Conservation (phyloP, 2,888 invertebrate genomes). For the Chymomyza caudatula region DNA sequence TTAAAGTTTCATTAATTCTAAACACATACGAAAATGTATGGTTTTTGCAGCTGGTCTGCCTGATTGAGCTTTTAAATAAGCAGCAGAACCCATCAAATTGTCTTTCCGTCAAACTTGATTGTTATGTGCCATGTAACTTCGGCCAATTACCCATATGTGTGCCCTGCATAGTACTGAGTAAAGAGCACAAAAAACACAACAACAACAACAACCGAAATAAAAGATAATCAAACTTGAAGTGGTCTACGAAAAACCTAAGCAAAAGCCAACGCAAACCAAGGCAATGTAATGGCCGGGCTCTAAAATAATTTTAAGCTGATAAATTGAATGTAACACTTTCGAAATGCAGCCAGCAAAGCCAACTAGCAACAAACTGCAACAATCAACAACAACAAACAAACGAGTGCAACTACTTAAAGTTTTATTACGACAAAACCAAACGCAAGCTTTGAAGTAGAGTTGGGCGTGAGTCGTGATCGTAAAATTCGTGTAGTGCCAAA, state of each 20-base stretch:
- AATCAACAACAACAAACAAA: slow-evolving; percentile 9
- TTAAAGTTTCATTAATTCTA: slow-evolving; percentile 43
- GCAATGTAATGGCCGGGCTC: slow-evolving; percentile 30
- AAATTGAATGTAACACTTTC: slow-evolving; percentile 48
- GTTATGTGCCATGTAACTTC: not conserved
- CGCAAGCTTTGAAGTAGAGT: not conserved
- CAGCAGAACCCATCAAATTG: not conserved
- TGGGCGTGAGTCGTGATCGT: not conserved
- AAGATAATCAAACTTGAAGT: not conserved
- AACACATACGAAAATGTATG: slow-evolving; percentile 29
- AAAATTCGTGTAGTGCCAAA: not conserved
- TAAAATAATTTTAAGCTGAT: slow-evolving; percentile 12
- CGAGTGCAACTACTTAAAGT: slow-evolving; percentile 11
- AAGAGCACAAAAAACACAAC: slow-evolving; percentile 29
- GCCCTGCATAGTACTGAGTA: not conserved
- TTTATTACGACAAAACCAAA: slow-evolving; percentile 14
- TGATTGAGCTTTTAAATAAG: slow-evolving; percentile 45
- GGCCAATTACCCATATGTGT: not conserved
- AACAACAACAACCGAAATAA: not conserved
- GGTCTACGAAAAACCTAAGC: slow-evolving; percentile 2
- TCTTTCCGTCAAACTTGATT: slow-evolving; percentile 26
- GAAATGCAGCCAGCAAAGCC: slow-evolving; percentile 24
- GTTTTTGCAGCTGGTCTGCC: slow-evolving; percentile 7
- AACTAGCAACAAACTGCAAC: not conserved
- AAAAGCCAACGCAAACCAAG: not conserved